Percentiles rank a stretch among this genome's conserved stretches.
Conservation (phyloP, 2,888 invertebrate genomes). For the Athrips mouffetella region DNA sequence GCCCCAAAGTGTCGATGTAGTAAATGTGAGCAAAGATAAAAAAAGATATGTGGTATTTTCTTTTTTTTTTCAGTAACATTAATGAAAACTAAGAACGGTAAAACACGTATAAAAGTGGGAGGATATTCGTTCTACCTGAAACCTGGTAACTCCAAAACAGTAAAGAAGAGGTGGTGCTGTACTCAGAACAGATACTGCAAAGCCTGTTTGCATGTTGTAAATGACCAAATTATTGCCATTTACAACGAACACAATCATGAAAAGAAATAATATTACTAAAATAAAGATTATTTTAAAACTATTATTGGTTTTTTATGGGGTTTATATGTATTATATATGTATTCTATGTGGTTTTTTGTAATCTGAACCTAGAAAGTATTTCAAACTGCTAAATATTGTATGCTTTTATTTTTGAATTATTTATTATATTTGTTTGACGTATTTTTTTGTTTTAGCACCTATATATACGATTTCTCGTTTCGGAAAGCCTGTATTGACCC, state of each 20-base stretch:
- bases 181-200: constrained; percentile 57
- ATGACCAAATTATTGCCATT: constrained; percentile 55
- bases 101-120: constrained; percentile 53
- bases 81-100: constrained; percentile 53
- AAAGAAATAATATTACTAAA: constrained; percentile 37
- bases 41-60: not conserved
- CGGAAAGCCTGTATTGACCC: no score
- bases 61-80: constrained; percentile 45
- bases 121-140: constrained; percentile 53
- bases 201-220: constrained; percentile 48
- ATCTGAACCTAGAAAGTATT: no score
- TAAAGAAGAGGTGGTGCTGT: constrained; percentile 49
- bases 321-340: no score
- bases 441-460: no score
- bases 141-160: constrained; percentile 40
- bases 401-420: no score
- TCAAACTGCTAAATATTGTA: no score
- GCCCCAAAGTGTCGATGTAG: no score
- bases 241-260: constrained; percentile 59
- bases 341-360: no score
- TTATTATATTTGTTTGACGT: no score
- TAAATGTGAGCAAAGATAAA: no score
- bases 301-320: no score
- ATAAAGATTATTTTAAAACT: not conserved
- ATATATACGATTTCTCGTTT: no score